Base-by-base conservation (phyloP, 1,140 invertebrate species). In the Neelides sp. region DNA sequence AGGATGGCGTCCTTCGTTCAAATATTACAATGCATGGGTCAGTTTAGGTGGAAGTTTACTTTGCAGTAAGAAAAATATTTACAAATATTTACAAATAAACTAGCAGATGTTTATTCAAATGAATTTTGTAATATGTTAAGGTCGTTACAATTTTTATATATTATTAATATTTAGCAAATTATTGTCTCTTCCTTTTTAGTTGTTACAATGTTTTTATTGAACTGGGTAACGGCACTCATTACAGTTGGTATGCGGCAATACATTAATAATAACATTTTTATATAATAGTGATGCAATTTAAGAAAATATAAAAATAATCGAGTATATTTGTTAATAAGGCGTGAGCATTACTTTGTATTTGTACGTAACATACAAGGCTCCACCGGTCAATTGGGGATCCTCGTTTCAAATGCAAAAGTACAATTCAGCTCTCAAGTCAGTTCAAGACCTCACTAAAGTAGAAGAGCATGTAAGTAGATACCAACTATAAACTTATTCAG, bases 11-110 rank as follows among this genome's bases (percentile, higher is more conserved):
- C 67, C 66, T 19, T 55, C 64, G 51, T 80, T 80, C 57, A 69
- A 88, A 79, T 89, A 85, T 68, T 97, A 94, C 70, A 95, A 92
- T 66, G 91, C 87, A 80, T 96, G 91, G 92, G 70, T 95, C 22
- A 93, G 88, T 66, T 74, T 96, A 35, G 40, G 80, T 54, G 93
- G 92, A 37, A 70, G 90, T 15, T 69, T 90, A 48, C 66, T 95
- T 12, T 97, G 92, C 66, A 77, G 94, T 43, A 78, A 78, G 41
- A 88, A 94, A 23, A 98, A 97, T 92, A 96, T 97, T 68, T 72
- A 96, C 52, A 90, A 94, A 61, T 90, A 87, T 59, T 93, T 88
- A 83, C n/a, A n/a, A n/a, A n/a, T n/a, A n/a, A n/a, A n/a, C n/a
- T n/a, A n/a, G n/a, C n/a, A n/a, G n/a, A n/a, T n/a, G n/a, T n/a